These are phyloP conservation scores for Centruroides sculpturatus DNA, from an alignment of 1,140 invertebrate genomes.

Conservation along the genomic window DNA sequence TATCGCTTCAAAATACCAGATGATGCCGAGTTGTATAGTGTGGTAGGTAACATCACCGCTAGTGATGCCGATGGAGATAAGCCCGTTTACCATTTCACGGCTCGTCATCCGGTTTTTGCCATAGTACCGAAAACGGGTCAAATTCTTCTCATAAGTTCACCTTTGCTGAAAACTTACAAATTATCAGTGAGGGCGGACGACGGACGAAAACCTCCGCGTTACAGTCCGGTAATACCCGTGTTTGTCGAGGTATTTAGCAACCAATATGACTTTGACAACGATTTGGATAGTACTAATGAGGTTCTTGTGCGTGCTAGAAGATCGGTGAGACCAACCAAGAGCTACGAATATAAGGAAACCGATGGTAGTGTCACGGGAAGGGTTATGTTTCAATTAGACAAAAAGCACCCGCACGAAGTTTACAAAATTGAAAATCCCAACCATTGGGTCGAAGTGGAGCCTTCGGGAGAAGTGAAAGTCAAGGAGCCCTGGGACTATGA, in stretches of 20 bases:
- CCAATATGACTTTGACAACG: no score
- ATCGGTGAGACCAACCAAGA: constrained; percentile 75
- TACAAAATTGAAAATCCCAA: constrained; percentile 81
- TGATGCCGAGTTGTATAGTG: constrained; percentile 48
- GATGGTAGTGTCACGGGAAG: constrained; percentile 76
- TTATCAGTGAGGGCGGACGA: constrained; percentile 64
- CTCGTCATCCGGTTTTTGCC: constrained; percentile 58
- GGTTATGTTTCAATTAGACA: constrained; percentile 75
- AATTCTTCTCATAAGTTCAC: constrained; percentile 50
- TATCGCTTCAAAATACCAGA: constrained; percentile 58
- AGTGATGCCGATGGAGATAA: constrained; percentile 73
- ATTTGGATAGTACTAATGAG: neutral
- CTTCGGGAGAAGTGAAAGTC: constrained; percentile 76
- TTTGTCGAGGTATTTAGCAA: neutral
- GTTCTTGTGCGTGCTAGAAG: constrained; percentile 23
- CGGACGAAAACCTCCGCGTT: constrained; percentile 40
- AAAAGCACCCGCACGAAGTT: constrained; percentile 77
- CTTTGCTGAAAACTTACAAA: constrained; percentile 9
- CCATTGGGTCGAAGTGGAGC: constrained; percentile 74
- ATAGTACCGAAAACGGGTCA: constrained; percentile 85
- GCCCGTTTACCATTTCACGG: constrained; percentile 64
- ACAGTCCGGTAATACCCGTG: constrained; percentile 34
- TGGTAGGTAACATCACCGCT: constrained; percentile 62
- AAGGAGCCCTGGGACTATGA: constrained; percentile 96
- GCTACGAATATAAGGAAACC: constrained; percentile 78